Evolutionary conservation across 1,140 invertebrate genomes (phyloP).

Genomic region (Platyscapa corneri): DNA sequence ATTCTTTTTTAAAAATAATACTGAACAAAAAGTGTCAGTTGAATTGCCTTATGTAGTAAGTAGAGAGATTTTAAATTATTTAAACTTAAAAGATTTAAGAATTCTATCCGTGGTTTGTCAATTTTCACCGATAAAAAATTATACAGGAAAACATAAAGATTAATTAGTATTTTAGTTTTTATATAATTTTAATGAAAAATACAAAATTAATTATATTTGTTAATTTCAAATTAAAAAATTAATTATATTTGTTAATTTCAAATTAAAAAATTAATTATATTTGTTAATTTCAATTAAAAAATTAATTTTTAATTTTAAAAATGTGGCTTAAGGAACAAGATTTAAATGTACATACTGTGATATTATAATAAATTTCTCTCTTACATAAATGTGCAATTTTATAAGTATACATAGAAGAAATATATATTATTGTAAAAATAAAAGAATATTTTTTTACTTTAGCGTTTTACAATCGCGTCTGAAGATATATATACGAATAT

Average conservation of each 20-base stretch:
- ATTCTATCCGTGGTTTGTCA: conserved; percentile 36
- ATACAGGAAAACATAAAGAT: background rate
- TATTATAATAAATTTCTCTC: conserved; percentile 40
- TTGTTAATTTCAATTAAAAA: too few relatives aligned
- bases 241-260: too few relatives aligned
- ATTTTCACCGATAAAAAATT: conserved; percentile 17
- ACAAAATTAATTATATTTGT: too few relatives aligned
- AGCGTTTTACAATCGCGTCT: conserved; percentile 13
- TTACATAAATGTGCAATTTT: conserved; percentile 37
- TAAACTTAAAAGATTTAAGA: conserved; percentile 48
- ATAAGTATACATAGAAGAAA: conserved; percentile 28
- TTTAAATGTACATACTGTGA: conserved; percentile 37
- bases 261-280: conserved; percentile 16
- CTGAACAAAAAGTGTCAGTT: conserved; percentile 29
- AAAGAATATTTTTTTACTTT: conserved; percentile 35
- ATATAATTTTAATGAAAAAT: conserved; percentile 13
- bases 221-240: background rate
- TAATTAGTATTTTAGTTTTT: background rate
- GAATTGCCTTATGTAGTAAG: conserved; percentile 50
- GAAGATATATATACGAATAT: conserved; percentile 1
- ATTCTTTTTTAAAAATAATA: conserved; percentile 38
- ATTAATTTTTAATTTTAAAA: too few relatives aligned
- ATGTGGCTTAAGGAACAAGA: conserved; percentile 7
- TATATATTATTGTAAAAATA: background rate
- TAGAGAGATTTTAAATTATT: conserved; percentile 46